Conservation (phyloP, 2,113 vertebrate species). For the Melanocharis versteri region DNA sequence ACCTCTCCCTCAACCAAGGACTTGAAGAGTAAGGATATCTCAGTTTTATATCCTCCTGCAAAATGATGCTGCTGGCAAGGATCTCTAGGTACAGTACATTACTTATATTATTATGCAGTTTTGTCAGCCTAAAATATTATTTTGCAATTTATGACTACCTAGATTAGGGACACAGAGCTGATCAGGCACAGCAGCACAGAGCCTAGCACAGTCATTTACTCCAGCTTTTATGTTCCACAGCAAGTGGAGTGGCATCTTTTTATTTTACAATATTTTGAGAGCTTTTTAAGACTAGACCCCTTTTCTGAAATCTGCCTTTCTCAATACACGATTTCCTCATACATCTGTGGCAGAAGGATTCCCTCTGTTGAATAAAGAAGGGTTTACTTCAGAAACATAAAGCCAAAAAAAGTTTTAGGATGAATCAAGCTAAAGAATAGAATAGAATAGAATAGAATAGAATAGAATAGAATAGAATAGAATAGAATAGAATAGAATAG, state of each 20-base stretch:
- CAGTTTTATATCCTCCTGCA: neutral
- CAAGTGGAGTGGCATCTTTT: neutral
- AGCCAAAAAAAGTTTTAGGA: neutral
- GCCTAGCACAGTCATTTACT: neutral
- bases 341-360: neutral
- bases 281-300: neutral
- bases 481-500: neutral
- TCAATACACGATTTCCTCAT: neutral
- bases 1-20: neutral
- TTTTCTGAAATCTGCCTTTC: neutral
- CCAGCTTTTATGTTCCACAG: neutral
- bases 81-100: neutral
- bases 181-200: neutral
- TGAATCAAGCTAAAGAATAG: neutral
- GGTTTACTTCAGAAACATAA: neutral
- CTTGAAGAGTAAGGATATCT: neutral
- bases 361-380: neutral
- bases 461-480: neutral
- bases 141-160: neutral
- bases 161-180: neutral
- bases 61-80: neutral
- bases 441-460: neutral
- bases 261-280: neutral
- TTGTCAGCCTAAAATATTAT: constrained; percentile 26
- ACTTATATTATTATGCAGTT: neutral